Base-by-base conservation (phyloP, 2,888 invertebrate genomes). In the Tortrix viridana region DNA sequence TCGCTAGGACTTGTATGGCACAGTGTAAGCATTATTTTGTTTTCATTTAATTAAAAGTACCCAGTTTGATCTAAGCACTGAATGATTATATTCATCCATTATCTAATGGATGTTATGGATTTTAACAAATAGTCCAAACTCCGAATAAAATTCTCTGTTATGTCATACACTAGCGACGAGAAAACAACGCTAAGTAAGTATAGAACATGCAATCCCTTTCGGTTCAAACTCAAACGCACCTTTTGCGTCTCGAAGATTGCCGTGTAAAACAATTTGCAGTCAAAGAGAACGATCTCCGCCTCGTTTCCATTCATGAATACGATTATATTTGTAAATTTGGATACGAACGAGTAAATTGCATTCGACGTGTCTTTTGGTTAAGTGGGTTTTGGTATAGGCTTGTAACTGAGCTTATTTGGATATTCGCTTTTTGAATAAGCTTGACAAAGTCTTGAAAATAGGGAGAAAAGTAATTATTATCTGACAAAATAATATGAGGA, bases 271-370 rank as follows among this genome's bases (percentile, higher is more conserved):
- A 49, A 49, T 49, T 49, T 49, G 4, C 5, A 49, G 49, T 32
- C 49, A 49, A 49, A 49, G 49, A 32, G 49, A 32, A 9, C 26
- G 18, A 32, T 32, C 49, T 9, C 18, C 32, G 26, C 49, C 49
- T 49, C 49, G 5, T 48, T 19, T 3, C 5, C 1, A 16, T 18
- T 26, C 49, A 49, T 49, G 49, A 49, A 49, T 49, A 49, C 32
- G n/a, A 49, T 49, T 49, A 49, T 49, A 49, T 49, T 49, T 32
- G 49, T 49, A 32, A 32, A 49, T 18, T 26, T 20, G 4, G 18
- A 49, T 16, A 32, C 32, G 41, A 41, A 18, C 26, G 49, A 26
- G 49, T 26, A 49, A 49, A 49, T 49, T 49, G 32, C 12, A 26
- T 49, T 18, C 32, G 49, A 49, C 18, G 32, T 49, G 32, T 32